phyloP scores from a whole-genome alignment of 92 coral and sea anemone genomes.

The Paragorgia papillata region DNA sequence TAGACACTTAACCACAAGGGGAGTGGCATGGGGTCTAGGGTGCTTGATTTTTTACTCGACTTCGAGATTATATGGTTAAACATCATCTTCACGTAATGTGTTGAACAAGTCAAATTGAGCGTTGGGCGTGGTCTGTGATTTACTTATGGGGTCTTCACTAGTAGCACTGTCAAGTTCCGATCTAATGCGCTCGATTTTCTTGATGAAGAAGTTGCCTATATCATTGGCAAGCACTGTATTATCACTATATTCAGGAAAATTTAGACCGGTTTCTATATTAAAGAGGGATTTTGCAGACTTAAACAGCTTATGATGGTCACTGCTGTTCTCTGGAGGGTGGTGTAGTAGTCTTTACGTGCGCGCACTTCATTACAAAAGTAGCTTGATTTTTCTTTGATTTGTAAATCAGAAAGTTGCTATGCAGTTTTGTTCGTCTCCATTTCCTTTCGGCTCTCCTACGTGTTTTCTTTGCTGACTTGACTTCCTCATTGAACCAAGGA shows the following conservation, averaged over 20 bases:
- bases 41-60: constrained; percentile 38
- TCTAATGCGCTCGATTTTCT: constrained; percentile 38
- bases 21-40: constrained; percentile 50
- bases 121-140: neutral
- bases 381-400: constrained; percentile 55
- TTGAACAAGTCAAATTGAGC: constrained; percentile 28
- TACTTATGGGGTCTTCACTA: neutral
- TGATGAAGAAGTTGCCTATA: constrained; percentile 41
- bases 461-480: constrained; percentile 50
- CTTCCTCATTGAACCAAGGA: constrained; percentile 55
- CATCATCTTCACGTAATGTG: constrained; percentile 20
- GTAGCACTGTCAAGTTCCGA: constrained; percentile 45
- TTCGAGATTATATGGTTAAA: constrained; percentile 18
- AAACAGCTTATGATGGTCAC: constrained; percentile 57
- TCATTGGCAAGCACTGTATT: constrained; percentile 48
- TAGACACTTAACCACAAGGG: constrained; percentile 50
- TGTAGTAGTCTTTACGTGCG: constrained; percentile 42
- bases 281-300: constrained; percentile 58
- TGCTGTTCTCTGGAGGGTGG: constrained; percentile 52
- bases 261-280: constrained; percentile 36
- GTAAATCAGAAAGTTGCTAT: constrained; percentile 42
- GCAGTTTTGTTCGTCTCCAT: constrained; percentile 41
- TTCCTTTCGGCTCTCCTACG: constrained; percentile 55
- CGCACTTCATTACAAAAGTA: constrained; percentile 37
- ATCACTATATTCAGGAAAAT: constrained; percentile 46